Conservation (phyloP, 2,888 invertebrate genomes). For the Oscheius sp. region DNA sequence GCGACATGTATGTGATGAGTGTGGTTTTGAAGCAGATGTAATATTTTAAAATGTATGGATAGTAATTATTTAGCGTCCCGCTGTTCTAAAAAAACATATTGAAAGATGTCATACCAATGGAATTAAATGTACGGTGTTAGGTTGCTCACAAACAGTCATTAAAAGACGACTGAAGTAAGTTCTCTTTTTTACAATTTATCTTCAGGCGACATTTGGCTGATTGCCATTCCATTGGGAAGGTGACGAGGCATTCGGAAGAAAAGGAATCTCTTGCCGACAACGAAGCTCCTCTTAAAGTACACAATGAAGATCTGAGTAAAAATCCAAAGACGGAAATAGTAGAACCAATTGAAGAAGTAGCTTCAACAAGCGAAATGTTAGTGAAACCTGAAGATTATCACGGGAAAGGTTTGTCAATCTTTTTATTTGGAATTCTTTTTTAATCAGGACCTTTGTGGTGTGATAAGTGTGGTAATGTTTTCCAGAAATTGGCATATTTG, state of each 20-base stretch:
- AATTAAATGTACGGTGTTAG: constrained; percentile 41
- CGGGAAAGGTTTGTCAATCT: neutral
- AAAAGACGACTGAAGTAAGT: constrained; percentile 37
- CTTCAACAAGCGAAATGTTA: too few relatives aligned
- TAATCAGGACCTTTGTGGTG: too few relatives aligned
- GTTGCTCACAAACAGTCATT: constrained; percentile 35
- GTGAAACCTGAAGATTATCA: neutral
- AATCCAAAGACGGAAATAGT: too few relatives aligned
- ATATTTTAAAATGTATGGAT: neutral
- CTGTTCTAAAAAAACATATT: constrained; percentile 35
- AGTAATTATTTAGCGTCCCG: constrained; percentile 20
- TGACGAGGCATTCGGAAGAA: too few relatives aligned
- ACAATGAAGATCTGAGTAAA: too few relatives aligned
- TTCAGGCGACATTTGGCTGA: constrained; percentile 16
- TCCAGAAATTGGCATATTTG: neutral
- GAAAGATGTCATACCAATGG: constrained; percentile 38
- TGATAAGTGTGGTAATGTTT: too few relatives aligned
- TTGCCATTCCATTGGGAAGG: neutral
- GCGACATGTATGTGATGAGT: constrained; percentile 34
- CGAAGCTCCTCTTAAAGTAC: too few relatives aligned
- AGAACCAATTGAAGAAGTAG: too few relatives aligned
- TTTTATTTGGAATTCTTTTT: too few relatives aligned
- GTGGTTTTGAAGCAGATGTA: constrained; percentile 29
- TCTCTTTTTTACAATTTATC: neutral
- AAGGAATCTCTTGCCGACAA: too few relatives aligned